Evolutionary conservation across 1,140 invertebrate species (phyloP), one percentile per base, ranked within the genome.

Genomic region (Aplysia californica): DNA sequence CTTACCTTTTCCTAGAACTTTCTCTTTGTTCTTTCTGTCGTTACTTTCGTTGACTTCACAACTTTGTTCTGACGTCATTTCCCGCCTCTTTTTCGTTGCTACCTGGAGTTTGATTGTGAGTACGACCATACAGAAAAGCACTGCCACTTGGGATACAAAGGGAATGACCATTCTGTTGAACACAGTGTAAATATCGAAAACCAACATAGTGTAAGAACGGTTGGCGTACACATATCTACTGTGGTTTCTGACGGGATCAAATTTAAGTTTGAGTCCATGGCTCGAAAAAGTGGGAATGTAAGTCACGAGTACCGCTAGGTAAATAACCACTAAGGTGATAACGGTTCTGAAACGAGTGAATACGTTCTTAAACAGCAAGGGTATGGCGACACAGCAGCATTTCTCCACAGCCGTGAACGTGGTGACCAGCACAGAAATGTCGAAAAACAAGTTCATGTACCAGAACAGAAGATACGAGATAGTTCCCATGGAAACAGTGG

Each of bases 91-190:
- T 20, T 29, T 29, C 0, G 21, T 5, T 1, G n/a, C 41, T 2
- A 18, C 1, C 2, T 33, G 1, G 55, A 76, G 75, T 26, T 68
- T 68, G 20, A 44, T 36, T 36, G 33, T n/a, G 21, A 56, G 66
- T 20, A 68, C 35, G n/a, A 23, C 44, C 18, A 56, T 76, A n/a
- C 65, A 69, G 35, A 76, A n/a, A 23, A 69, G 36, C 39, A 76
- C 75, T 26, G 38, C 36, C 6, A 70, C 23, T 44, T 58, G 66
- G 35, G 44, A n/a, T n/a, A 66, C 29, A 29, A 36, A 35, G 36
- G 50, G 75, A 23, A 70, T 6, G 56, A 38, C 36, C 36, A 76
- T 38, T 50, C 29, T 38, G 50, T 35, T 50, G 31, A 58, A 35
- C 29, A 56, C 10, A 58, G 26, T 38, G 41, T 68, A 70, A 36